Conservation (phyloP, 2,888 invertebrate genomes). For the Desoria tigrina region DNA sequence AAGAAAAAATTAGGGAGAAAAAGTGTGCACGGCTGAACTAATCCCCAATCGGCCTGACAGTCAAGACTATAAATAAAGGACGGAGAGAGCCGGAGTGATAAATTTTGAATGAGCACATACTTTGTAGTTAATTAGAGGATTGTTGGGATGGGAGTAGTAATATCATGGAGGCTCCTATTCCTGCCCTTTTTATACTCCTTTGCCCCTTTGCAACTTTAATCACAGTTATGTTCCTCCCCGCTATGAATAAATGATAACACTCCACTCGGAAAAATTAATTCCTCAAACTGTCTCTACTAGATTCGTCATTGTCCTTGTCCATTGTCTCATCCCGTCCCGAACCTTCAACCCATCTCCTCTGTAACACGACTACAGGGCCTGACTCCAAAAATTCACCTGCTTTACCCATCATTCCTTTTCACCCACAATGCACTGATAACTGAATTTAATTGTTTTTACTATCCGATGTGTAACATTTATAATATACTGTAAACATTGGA, state of each 20-base stretch:
- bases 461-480: too few relatives aligned
- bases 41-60: slow-evolving; percentile 22
- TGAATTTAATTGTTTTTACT: too few relatives aligned
- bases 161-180: background rate
- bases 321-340: slow-evolving; percentile 24
- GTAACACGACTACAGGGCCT: slow-evolving; percentile 10
- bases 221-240: slow-evolving; percentile 54
- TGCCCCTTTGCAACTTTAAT: slow-evolving; percentile 54
- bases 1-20: slow-evolving; percentile 16
- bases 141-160: slow-evolving; percentile 52
- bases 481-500: too few relatives aligned
- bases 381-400: background rate
- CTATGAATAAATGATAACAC: slow-evolving; percentile 54
- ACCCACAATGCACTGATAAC: too few relatives aligned
- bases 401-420: background rate
- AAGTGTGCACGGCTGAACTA: slow-evolving; percentile 15
- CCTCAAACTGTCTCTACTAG: slow-evolving; percentile 54
- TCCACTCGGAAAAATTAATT: slow-evolving; percentile 55
- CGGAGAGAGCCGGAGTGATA: slow-evolving; percentile 43
- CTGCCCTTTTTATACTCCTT: slow-evolving; percentile 22
- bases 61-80: slow-evolving; percentile 20
- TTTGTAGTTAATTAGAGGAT: slow-evolving; percentile 54
- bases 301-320: slow-evolving; percentile 53
- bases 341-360: slow-evolving; percentile 1
- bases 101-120: slow-evolving; percentile 54